Base-by-base conservation (phyloP, 2,888 invertebrate species). In the Athrips mouffetella region DNA sequence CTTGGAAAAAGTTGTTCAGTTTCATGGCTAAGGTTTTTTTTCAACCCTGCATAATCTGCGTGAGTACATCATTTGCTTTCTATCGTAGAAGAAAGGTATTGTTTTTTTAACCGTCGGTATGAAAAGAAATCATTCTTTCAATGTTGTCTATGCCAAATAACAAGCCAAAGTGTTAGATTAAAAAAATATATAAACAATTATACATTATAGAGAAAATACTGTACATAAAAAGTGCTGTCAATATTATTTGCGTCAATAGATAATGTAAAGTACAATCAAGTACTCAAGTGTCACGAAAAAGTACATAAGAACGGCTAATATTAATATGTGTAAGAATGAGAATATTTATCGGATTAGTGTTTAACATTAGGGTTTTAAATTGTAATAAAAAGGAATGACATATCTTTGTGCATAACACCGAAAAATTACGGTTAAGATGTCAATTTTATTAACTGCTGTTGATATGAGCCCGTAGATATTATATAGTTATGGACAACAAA, bases 121-220 rank as follows among this genome's bases (percentile, higher is more conserved):
- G 16, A 33, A 33, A 15, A 10, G 16, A 15, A 3, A 10, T 3
- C 15, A 11, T 37, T 66, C 53, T 60, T 70, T 64, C 64, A 60
- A 64, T 71, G 65, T 69, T 63, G 62, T 70, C 70, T 73, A 80
- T 75, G 85, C 84, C 85, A 85, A 85, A 86, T 70, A 75, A 60
- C 68, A 77, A 79, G 85, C 84, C 86, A 85, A 86, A 86, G 80
- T 33, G 42, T 49, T 52, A 46, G 48, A 48, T 27, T 16, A 35
- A 29, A 47, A 25, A 48, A 44, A 51, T 33, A 41, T 48, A 21
- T 40, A 39, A 25, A 37, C 11, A 35, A 50, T 57, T 40, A 53
- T 50, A 54, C 51, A 57, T 46, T n/a, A 40, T 45, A 31, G 31
- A 45, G 21, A 54, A 53, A 49, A 55, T 58, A 53, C 48, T 47